phyloP scores from a whole-genome alignment of 2,113 vertebrate genomes.

The Herpailurus yagouaroundi region DNA sequence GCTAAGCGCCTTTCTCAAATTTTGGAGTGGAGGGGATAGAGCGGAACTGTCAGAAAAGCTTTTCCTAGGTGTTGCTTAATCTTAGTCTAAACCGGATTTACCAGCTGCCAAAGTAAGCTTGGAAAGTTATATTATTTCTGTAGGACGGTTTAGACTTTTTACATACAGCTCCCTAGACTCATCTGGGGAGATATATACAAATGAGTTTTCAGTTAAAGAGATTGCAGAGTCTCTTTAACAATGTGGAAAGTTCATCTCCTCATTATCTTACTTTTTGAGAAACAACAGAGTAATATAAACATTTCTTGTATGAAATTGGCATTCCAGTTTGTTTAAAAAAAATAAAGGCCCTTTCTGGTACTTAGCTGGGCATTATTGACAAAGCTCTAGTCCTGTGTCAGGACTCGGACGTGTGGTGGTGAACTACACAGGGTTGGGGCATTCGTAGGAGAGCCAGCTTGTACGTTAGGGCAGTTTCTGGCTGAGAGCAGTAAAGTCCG shows the following conservation, averaged over 20 bases:
- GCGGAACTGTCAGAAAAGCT: not conserved
- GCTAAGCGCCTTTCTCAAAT: not conserved
- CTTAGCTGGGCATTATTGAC: not conserved
- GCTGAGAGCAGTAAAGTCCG: not conserved
- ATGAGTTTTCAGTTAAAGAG: not conserved
- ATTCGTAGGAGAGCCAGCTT: not conserved
- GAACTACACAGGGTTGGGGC: not conserved
- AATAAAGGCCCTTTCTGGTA: not conserved
- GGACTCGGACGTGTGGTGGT: rapidly evolving
- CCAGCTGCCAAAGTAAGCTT: not conserved
- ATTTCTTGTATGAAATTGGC: not conserved
- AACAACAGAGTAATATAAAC: not conserved
- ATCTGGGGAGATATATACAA: not conserved
- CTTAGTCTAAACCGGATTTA: constrained; percentile 29
- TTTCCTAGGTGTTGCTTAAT: not conserved
- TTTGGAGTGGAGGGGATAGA: not conserved
- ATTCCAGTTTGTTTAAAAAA: not conserved
- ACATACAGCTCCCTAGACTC: not conserved
- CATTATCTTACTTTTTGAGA: not conserved
- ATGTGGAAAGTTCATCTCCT: not conserved
- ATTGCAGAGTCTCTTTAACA: not conserved
- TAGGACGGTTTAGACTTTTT: not conserved
- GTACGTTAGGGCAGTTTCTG: not conserved
- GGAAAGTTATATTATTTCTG: constrained; percentile 11
- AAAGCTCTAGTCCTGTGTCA: not conserved